Conservation (phyloP, 1,140 invertebrate genomes). For the Asbolus verrucosus region DNA sequence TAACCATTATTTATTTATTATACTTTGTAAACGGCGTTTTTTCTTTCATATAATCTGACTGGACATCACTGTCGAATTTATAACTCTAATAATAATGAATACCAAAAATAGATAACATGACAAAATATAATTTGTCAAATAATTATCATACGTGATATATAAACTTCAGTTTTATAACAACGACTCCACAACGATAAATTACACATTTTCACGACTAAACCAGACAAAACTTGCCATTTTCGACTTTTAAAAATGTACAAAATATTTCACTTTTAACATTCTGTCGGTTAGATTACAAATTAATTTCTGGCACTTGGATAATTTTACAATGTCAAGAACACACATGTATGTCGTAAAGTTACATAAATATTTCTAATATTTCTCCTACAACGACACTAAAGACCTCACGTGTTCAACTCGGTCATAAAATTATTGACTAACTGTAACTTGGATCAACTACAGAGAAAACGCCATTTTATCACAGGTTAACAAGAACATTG, state of each 20-base stretch:
- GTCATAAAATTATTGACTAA: conserved; percentile 33
- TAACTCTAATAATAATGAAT: not conserved
- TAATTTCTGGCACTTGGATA: not conserved
- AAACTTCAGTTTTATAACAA: not conserved
- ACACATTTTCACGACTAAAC: not conserved
- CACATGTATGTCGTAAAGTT: conserved; percentile 10
- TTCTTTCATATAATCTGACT: too few species aligned
- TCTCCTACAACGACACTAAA: not conserved
- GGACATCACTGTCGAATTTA: not conserved
- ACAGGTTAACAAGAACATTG: conserved; percentile 16
- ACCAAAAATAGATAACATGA: not conserved
- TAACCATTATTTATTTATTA: not conserved
- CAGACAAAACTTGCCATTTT: too few species aligned
- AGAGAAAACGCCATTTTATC: conserved; percentile 9
- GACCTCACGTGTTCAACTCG: conserved; percentile 23
- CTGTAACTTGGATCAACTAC: conserved; percentile 26
- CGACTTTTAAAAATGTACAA: not conserved
- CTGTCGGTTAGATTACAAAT: not conserved
- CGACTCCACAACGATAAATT: not conserved
- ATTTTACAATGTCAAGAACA: conserved; percentile 3
- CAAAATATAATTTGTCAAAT: not conserved
- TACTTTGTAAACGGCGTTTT: not conserved
- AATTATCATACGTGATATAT: not conserved
- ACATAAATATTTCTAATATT: conserved; percentile 16
- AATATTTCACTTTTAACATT: not conserved